Evolutionary conservation across 53 echinoderm and acorn worm genomes (phyloP).

Genomic region (Arbacia lixula): DNA sequence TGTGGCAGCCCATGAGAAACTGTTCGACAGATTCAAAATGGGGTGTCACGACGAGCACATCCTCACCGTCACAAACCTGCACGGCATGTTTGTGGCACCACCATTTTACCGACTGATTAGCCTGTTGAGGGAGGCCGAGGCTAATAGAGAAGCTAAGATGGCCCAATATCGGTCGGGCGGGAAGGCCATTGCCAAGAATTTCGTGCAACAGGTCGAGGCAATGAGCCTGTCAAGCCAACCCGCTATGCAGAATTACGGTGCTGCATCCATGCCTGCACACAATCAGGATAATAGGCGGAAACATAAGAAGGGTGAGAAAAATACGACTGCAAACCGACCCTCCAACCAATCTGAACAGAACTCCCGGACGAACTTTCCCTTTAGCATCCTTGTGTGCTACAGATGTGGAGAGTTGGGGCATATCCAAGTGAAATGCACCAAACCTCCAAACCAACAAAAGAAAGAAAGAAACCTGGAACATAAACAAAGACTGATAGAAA

Average conservation of each 20-base stretch:
- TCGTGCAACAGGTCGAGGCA: not conserved
- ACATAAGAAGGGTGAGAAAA: not conserved
- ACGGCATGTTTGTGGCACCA: slow-evolving; percentile 8
- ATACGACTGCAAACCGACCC: not conserved
- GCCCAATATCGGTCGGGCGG: not conserved
- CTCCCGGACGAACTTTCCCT: not conserved
- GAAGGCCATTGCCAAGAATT: not conserved
- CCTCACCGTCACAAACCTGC: not conserved
- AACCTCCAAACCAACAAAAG: not conserved
- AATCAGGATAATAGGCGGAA: not conserved
- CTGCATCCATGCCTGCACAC: not conserved
- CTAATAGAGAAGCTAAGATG: not conserved
- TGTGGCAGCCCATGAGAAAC: not conserved
- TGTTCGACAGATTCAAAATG: slow-evolving; percentile 14
- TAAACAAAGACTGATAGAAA: not conserved
- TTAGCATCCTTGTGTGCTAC: slow-evolving; percentile 6
- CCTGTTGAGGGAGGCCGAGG: slow-evolving; percentile 5
- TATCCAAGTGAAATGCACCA: not conserved
- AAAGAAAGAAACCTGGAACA: not conserved
- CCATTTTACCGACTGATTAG: not conserved
- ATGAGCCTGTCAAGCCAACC: not conserved
- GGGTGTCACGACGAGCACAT: slow-evolving; percentile 32
- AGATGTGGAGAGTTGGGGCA: slow-evolving; percentile 12
- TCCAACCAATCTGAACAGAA: not conserved
- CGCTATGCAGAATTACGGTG: not conserved